Evolutionary conservation across 2,888 invertebrate species (phyloP).

Genomic region (Acleris emargana): DNA sequence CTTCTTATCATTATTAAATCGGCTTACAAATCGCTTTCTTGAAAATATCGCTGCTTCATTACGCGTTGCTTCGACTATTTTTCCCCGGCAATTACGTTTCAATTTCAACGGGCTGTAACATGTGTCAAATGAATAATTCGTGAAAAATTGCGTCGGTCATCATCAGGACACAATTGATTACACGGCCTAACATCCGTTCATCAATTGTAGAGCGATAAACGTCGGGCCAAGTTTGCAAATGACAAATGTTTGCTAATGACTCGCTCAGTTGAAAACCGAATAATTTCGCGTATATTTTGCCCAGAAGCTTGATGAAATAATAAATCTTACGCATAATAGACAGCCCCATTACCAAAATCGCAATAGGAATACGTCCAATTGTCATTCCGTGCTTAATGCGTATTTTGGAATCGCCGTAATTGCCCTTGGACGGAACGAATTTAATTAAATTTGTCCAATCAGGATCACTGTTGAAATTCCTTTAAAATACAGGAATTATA

Average conservation of each 20-base stretch:
- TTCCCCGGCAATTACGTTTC: neutral
- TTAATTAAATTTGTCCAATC: slow-evolving; percentile 39
- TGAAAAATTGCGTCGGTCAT: slow-evolving; percentile 59
- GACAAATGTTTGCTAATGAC: slow-evolving; percentile 80
- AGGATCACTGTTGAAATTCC: slow-evolving; percentile 29
- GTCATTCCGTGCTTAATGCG: slow-evolving; percentile 12
- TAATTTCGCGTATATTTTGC: slow-evolving; percentile 66
- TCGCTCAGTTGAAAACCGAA: slow-evolving; percentile 64
- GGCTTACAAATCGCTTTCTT: no score
- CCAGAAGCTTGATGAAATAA: slow-evolving; percentile 50
- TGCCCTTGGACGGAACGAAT: slow-evolving; percentile 24
- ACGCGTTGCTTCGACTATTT: neutral
- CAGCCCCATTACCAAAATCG: slow-evolving; percentile 23
- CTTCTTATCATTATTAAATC: neutral
- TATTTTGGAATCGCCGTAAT: slow-evolving; percentile 16
- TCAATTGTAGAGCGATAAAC: slow-evolving; percentile 77
- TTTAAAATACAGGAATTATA: slow-evolving; percentile 31
- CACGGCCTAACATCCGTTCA: slow-evolving; percentile 74
- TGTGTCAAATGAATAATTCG: slow-evolving; percentile 36
- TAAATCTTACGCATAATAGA: slow-evolving; percentile 41
- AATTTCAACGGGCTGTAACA: slow-evolving; percentile 10
- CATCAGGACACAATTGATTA: slow-evolving; percentile 71
- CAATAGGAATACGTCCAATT: slow-evolving; percentile 29
- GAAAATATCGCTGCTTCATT: neutral
- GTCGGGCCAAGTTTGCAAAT: slow-evolving; percentile 76